These are phyloP conservation scores for Caretta caretta DNA, from an alignment of 2,113 vertebrate genomes.

Conservation along the genomic window DNA sequence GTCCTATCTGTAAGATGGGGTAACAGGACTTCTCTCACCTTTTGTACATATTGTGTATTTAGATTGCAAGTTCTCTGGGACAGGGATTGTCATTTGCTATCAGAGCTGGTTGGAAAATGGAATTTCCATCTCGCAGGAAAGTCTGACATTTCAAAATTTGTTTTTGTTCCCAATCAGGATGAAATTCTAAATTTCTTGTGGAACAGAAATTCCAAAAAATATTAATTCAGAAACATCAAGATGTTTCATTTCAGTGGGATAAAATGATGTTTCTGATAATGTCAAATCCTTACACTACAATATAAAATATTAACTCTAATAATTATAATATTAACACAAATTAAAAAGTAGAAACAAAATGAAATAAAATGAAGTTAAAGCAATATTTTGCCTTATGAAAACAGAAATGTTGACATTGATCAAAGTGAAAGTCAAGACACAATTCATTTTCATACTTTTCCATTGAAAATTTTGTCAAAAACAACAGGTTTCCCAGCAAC, in stretches of 20 bases:
- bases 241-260: not conserved
- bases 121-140: not conserved
- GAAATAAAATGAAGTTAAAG: not conserved
- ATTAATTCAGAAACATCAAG: not conserved
- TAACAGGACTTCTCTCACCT: not conserved
- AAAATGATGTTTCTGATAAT: not conserved
- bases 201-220: not conserved
- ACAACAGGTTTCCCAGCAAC: not conserved
- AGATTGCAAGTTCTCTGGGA: not conserved
- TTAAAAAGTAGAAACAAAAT: not conserved
- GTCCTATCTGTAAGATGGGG: not conserved
- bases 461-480: not conserved
- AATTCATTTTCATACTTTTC: constrained; percentile 9
- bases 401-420: not conserved
- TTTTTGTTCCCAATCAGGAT: not conserved
- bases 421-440: not conserved
- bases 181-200: not conserved
- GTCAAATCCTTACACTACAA: not conserved
- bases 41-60: not conserved
- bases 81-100: not conserved
- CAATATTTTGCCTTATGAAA: not conserved
- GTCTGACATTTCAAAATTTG: not conserved
- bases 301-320: not conserved
- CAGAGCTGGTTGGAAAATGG: not conserved
- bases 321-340: not conserved